phyloP scores from a whole-genome alignment of 2,797 vertebrate genomes.

The Odontamblyopus rebecca region DNA sequence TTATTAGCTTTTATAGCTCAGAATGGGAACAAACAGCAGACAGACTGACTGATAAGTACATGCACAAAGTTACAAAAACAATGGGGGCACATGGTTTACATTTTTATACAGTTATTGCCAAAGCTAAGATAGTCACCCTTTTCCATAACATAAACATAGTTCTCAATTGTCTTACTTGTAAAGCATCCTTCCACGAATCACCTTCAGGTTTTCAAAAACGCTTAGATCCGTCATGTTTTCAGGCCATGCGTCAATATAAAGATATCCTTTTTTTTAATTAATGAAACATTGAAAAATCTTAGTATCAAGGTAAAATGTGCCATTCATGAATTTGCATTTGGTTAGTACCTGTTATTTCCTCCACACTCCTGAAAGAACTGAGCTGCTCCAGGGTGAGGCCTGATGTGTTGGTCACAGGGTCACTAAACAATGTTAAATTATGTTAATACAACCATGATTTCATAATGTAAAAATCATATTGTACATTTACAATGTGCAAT shows the following conservation, averaged over 20 bases:
- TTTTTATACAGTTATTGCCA: background rate
- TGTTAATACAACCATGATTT: background rate
- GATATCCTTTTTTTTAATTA: slow-evolving; percentile 79
- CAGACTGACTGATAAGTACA: background rate
- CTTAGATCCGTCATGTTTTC: slow-evolving; percentile 76
- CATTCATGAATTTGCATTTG: background rate
- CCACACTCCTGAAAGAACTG: slow-evolving; percentile 81
- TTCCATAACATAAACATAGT: background rate
- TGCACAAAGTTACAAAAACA: slow-evolving; percentile 21
- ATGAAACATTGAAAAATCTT: background rate
- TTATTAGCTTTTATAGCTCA: slow-evolving; percentile 68
- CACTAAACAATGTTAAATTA: slow-evolving; percentile 51
- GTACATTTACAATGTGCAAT: background rate
- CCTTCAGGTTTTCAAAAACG: slow-evolving; percentile 90
- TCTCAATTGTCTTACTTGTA: slow-evolving; percentile 81
- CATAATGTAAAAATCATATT: background rate
- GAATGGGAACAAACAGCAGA: slow-evolving; percentile 38
- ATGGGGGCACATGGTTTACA: background rate
- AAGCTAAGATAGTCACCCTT: background rate
- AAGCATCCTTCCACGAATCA: slow-evolving; percentile 89
- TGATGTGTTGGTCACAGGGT: slow-evolving; percentile 73
- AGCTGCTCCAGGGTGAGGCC: slow-evolving; percentile 82
- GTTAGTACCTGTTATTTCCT: slow-evolving; percentile 90
- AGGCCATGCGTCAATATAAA: slow-evolving; percentile 92
- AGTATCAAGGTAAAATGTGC: background rate